These are phyloP conservation scores for Bursaphelenchus okinawaensis DNA, from an alignment of 2,888 invertebrate species.

Conservation along the genomic window DNA sequence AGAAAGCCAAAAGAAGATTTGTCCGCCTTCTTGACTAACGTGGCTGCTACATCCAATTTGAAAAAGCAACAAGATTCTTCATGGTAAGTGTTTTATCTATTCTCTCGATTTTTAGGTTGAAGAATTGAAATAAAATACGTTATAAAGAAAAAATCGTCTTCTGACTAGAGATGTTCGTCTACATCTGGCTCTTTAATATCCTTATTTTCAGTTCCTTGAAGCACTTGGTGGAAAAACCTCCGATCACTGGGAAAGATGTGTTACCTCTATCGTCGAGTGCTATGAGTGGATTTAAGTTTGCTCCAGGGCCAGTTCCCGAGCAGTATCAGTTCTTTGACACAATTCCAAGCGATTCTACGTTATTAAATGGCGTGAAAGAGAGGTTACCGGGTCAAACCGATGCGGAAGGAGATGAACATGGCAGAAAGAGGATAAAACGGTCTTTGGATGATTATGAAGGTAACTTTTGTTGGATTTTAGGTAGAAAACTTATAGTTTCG, in stretches of 20 bases:
- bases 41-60: conserved; percentile 31
- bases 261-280: conserved; percentile 16
- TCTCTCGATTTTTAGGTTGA: background rate
- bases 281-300: conserved; percentile 29
- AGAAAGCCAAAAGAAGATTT: conserved; percentile 31
- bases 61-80: conserved; percentile 22
- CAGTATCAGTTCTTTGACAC: conserved; percentile 34
- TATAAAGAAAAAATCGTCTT: background rate
- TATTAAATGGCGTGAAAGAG: background rate
- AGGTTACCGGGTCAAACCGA: conserved; percentile 3
- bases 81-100: conserved; percentile 15
- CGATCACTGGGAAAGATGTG: conserved; percentile 27
- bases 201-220: conserved; percentile 21
- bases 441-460: conserved; percentile 29
- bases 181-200: too few species aligned
- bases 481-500: too few species aligned
- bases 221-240: conserved; percentile 28
- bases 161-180: background rate
- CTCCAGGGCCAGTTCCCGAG: conserved; percentile 32
- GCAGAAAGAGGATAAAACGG: conserved; percentile 23
- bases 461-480: too few species aligned
- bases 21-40: conserved; percentile 33
- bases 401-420: conserved; percentile 9
- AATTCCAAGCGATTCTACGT: background rate
- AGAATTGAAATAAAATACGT: too few species aligned